phyloP scores from a whole-genome alignment of 2,113 vertebrate genomes.

The Clarias macrocephalus region DNA sequence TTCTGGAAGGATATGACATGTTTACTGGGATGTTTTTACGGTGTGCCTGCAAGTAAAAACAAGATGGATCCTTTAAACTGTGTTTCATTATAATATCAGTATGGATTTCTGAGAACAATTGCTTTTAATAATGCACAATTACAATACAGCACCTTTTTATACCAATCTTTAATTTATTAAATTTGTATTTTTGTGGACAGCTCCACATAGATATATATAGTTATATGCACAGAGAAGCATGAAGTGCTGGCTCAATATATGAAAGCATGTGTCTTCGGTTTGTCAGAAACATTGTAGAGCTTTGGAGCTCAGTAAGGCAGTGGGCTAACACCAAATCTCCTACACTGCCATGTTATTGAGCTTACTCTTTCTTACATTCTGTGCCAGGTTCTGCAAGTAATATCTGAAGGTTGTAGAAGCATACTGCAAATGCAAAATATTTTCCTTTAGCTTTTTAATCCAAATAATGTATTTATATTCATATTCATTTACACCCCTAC shows the following conservation, averaged over 20 bases:
- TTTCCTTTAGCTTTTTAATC: not conserved
- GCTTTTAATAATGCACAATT: not conserved
- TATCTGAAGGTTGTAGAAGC: not conserved
- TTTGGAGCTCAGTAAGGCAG: not conserved
- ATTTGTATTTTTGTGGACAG: not conserved
- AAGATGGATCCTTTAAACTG: not conserved
- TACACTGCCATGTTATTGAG: not conserved
- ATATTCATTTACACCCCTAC: not conserved
- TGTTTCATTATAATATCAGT: not conserved
- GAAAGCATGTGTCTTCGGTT: not conserved
- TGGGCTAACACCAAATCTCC: not conserved
- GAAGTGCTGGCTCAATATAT: not conserved
- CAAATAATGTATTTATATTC: not conserved
- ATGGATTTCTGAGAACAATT: not conserved
- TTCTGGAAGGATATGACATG: not conserved
- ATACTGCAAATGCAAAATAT: not conserved
- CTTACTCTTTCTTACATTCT: not conserved
- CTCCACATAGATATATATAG: not conserved
- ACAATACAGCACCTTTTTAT: not conserved
- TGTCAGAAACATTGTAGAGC: not conserved
- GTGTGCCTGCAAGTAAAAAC: not conserved
- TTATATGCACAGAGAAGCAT: not conserved
- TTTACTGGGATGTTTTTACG: not conserved
- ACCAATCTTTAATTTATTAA: no score
- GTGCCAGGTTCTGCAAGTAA: not conserved